These are phyloP conservation scores for Enoplosus armatus DNA, from an alignment of 2,797 vertebrate genomes.

Conservation along the genomic window DNA sequence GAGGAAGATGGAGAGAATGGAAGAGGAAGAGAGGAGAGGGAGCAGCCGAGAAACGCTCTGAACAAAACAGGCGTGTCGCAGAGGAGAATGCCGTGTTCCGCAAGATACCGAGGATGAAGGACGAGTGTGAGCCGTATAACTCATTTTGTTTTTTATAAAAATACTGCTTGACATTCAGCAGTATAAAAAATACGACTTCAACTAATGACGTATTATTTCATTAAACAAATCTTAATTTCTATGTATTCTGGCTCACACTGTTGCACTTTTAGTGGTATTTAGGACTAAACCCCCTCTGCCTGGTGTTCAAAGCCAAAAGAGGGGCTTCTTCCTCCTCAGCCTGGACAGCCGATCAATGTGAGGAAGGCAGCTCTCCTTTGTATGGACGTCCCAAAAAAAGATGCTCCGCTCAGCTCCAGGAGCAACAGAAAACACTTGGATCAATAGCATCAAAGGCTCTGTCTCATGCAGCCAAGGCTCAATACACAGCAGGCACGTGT, in stretches of 20 bases:
- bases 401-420: conserved; percentile 45
- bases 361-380: conserved; percentile 35
- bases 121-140: not conserved
- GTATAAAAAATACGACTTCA: no score
- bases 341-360: conserved; percentile 23
- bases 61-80: conserved; percentile 60
- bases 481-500: conserved; percentile 3
- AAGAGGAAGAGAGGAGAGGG: conserved; percentile 34
- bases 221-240: no score
- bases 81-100: conserved; percentile 52
- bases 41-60: conserved; percentile 30
- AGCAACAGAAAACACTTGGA: conserved; percentile 54
- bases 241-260: not conserved
- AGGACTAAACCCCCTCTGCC: not conserved
- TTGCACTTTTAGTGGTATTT: not conserved
- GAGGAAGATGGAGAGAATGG: conserved; percentile 42
- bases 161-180: not conserved
- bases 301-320: conserved; percentile 1
- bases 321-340: conserved; percentile 25
- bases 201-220: no score
- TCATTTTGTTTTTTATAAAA: not conserved
- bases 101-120: not conserved
- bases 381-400: conserved; percentile 46
- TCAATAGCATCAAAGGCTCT: conserved; percentile 67
- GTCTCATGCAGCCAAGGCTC: conserved; percentile 34